phyloP scores from a whole-genome alignment of 2,797 vertebrate species.

The Linurgus olivaceus region DNA sequence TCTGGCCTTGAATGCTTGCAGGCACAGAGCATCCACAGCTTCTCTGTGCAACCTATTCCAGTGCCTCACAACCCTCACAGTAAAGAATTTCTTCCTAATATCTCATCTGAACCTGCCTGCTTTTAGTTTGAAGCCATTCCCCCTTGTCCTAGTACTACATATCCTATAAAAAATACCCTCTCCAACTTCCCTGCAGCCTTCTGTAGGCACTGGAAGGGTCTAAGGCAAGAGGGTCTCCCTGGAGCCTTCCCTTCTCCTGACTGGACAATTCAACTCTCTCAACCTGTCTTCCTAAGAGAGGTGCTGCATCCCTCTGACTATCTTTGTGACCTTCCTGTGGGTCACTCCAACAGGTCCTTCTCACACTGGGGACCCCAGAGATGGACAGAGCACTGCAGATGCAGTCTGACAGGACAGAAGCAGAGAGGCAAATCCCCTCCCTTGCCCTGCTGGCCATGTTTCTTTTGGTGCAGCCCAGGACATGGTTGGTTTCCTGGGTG shows the following conservation, averaged over 20 bases:
- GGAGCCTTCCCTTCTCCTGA: not conserved
- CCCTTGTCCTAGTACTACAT: not conserved
- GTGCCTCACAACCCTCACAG: not conserved
- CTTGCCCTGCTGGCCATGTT: rapidly evolving
- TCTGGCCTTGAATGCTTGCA: not conserved
- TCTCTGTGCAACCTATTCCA: not conserved
- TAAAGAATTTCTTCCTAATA: not conserved
- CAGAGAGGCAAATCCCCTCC: not conserved
- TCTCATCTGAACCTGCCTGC: not conserved
- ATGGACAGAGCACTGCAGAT: not conserved
- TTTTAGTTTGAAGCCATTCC: not conserved
- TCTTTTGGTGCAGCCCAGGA: not conserved
- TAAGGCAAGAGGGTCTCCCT: not conserved
- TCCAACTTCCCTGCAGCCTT: not conserved
- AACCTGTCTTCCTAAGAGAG: not conserved
- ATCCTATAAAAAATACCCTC: not conserved
- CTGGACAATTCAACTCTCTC: not conserved
- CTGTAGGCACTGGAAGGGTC: not conserved
- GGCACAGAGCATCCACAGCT: not conserved
- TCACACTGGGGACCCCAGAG: not conserved
- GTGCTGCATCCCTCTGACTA: not conserved
- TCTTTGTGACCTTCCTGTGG: not conserved
- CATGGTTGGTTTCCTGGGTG: not conserved
- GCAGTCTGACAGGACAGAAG: rapidly evolving
- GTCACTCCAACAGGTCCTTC: not conserved